Base-by-base conservation (phyloP, 2,888 invertebrate genomes). In the Strigamia crassipes region DNA sequence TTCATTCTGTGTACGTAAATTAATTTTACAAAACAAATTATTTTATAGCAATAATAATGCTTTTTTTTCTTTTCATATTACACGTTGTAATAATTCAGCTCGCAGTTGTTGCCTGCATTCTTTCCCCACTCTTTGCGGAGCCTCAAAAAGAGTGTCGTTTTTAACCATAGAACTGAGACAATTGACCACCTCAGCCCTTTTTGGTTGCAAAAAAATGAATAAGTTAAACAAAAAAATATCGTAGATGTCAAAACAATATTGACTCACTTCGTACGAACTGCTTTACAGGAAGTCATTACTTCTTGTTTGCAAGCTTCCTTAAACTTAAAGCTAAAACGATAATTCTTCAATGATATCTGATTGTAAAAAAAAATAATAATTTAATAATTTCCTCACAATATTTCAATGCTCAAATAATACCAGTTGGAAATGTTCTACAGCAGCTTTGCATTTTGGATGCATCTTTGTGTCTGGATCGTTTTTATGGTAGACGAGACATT, bases 381-480 rank as follows among this genome's bases (percentile, higher is more conserved):
- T 6, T 38, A 79, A 79, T 27, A 42, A 18, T 79, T 41, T n/a
- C 15, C 31, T n/a, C 51, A 13, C 46, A 9, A 18, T 27, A 13
- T 15, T 13, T 18, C 12, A 15, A n/a, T 9, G 31, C 12, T 8
- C 21, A 12, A 79, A 82, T 31, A 85, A 83, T 83, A 89, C 88
- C 83, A 99, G 90, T 89, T 99, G 99, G 87, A 97, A 97, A 89
- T 99, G 99, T 89, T 99, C 98, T 80, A 99, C 94, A 83, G 96
- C 96, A 51, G 95, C 94, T 84, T 94, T 91, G 88, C 99, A 99
- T 88, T 96, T 96, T 83, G 89, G 89, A 31, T 94, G 93, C 21
- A 92, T 90, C 85, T 93, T 92, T 86, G 96, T 91, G 86, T 94
- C 92, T 6, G 93, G 92, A 85, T 95, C 93, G 87, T 96, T 96